Base-by-base conservation (phyloP, 1,140 invertebrate genomes). In the Apis mellifera region DNA sequence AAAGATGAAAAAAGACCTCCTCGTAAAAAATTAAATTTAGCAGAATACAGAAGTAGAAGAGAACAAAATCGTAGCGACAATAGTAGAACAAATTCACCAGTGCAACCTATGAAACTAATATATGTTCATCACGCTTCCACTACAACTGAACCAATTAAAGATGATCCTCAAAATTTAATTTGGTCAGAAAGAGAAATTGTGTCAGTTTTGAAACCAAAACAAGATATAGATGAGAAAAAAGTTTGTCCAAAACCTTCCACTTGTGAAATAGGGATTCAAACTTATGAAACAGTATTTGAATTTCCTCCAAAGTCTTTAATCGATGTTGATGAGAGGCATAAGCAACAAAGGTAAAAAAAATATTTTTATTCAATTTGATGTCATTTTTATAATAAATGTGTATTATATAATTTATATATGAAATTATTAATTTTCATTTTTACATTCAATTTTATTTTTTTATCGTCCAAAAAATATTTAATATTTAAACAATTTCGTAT, bases 11-110 rank as follows among this genome's bases (percentile, higher is more conserved):
- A 92, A 64, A 94, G 93, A 66, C 87, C 82, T 0, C 81, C 88
- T 0, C 85, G 89, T 59, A 93, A 88, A 86, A 94, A 95, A 90
- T 86, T 95, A 13, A 95, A 95, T 89, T 82, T 95, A 13, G 92
- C 93, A 72, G 94, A 95, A 85, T 95, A 95, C 83, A 92, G 94
- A 79, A 94, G 90, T 72, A 89, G 94, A 66, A 86, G 92, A 76
- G 92, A 93, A 89, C 92, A 94, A 71, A 88, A 88, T 62, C 78
- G 86, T 32, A 91, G 89, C 76, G 88, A 92, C 78, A 90, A 83
- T 64, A 91, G 86, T 75, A 86, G 88, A 73, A 91, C 90, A 3
- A 91, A 84, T 83, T 90, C 89, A 52, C 90, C 91, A 0, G 48
- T 90, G 13, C 86, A 91, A 76, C 90, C 91, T 12, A 92, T 90